These are phyloP conservation scores for Hemithea aestivaria DNA, from an alignment of 2,888 invertebrate genomes.

Conservation along the genomic window DNA sequence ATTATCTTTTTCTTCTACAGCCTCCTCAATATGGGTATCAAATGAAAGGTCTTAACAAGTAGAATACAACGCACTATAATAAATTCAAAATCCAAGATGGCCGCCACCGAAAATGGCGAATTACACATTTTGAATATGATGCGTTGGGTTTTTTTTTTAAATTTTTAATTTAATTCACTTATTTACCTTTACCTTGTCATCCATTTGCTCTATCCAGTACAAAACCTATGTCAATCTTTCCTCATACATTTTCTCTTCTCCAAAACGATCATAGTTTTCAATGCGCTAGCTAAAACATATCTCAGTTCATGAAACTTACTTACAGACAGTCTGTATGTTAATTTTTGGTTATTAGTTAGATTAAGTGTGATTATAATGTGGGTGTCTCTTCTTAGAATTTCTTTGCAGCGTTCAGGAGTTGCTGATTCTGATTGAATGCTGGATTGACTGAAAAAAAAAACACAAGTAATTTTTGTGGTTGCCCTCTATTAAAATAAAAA, in stretches of 20 bases:
- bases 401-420: conserved; percentile 32
- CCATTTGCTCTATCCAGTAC: conserved; percentile 28
- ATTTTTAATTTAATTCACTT: too few species aligned
- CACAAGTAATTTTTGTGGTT: too few species aligned
- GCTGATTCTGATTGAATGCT: conserved; percentile 39
- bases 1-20: too few species aligned
- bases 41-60: too few species aligned
- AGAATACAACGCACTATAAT: too few species aligned
- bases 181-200: not conserved
- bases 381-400: conserved; percentile 46
- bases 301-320: conserved; percentile 61
- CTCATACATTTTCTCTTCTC: conserved; percentile 66
- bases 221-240: conserved; percentile 46
- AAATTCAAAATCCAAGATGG: too few species aligned
- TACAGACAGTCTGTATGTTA: conserved; percentile 47
- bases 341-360: conserved; percentile 45
- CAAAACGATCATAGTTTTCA: conserved; percentile 61
- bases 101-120: too few species aligned
- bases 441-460: conserved; percentile 58
- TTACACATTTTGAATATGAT: too few species aligned
- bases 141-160: too few species aligned
- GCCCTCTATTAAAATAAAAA: too few species aligned
- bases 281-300: conserved; percentile 51
- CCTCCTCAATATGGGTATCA: too few species aligned
- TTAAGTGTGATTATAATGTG: conserved; percentile 45